Evolutionary conservation across 2,113 vertebrate genomes (phyloP), one percentile per base, ranked within the genome.

Genomic region (Candoia aspera): DNA sequence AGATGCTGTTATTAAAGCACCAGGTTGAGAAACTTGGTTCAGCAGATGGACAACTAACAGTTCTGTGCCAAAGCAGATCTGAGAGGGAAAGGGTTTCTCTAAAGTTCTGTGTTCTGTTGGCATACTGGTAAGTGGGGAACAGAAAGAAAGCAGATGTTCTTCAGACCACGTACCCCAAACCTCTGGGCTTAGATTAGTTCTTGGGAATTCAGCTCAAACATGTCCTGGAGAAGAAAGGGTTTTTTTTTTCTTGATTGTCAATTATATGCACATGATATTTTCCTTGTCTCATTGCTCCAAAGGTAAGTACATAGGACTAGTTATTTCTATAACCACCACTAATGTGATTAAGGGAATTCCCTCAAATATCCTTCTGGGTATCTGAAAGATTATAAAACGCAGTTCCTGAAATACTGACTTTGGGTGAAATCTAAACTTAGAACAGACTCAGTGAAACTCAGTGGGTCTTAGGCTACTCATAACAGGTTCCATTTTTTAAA

Each of bases 341-440:
- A 21, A 84, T 9, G 33, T 15, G 5, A 62, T 42, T 4, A 33
- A 84, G 8, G 0, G 8, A 84, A 46, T 13, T n/a, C n/a, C 53
- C 19, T 64, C 5, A 64, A 29, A 42, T 64, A 68, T 17, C 68
- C 2, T 37, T 46, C 24, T 6, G 17, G 15, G 11, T 24, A 62
- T 37, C 19, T 42, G 21, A 86, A 53, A 29, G 1, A 33, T 21
- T 29, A 6, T 92, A 55, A 59, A 68, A 86, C 57, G 0, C 33
- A 83, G 90, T 86, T 95, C 90, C 90, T 92, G 0, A 33, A 94
- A 94, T 84, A 89, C 55, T 92, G 49, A 84, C 91, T 95, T 37
- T 79, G 13, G 49, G 57, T 24, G 29, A 88, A 84, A 62, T 62
- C 9, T 64, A 64, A 29, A 64, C 29, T 64, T 62, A 62, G 60